Percentiles rank a stretch among this genome's conserved stretches.
Evolutionary conservation across 2,113 vertebrate genomes (phyloP).

Genomic region (Peromyscus maniculatus): DNA sequence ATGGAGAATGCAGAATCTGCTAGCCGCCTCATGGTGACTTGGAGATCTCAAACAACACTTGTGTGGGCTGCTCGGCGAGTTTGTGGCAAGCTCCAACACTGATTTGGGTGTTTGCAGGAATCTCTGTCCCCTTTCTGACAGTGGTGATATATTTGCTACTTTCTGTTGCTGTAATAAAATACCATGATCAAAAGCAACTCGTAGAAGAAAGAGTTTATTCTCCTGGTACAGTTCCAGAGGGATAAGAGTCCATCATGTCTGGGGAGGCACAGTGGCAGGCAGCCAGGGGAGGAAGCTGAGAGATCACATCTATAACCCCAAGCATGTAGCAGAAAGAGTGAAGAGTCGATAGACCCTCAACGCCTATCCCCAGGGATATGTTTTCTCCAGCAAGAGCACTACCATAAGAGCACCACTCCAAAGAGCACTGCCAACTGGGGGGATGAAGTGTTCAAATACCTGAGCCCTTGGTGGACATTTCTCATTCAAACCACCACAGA

Average conservation of each 20-base stretch:
- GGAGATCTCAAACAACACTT: slow-evolving; percentile 86
- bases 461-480: not conserved
- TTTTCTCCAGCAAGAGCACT: not conserved
- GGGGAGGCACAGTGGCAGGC: not conserved
- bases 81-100: slow-evolving; percentile 76
- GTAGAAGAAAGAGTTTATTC: not conserved
- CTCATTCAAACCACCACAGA: not conserved
- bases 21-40: slow-evolving; percentile 87
- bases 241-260: not conserved
- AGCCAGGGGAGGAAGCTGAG: not conserved
- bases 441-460: not conserved
- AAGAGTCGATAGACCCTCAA: not conserved
- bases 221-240: not conserved
- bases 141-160: not conserved
- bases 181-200: not conserved
- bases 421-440: not conserved
- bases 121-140: slow-evolving; percentile 70
- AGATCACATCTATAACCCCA: not conserved
- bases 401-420: not conserved
- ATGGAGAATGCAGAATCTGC: slow-evolving; percentile 90
- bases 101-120: slow-evolving; percentile 81
- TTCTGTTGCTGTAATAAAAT: not conserved
- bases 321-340: not conserved
- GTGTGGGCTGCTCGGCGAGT: slow-evolving; percentile 77
- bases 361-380: not conserved